Evolutionary conservation across 1,140 invertebrate genomes (phyloP), one percentile per base, ranked within the genome.

Genomic region (Helicoverpa zea): DNA sequence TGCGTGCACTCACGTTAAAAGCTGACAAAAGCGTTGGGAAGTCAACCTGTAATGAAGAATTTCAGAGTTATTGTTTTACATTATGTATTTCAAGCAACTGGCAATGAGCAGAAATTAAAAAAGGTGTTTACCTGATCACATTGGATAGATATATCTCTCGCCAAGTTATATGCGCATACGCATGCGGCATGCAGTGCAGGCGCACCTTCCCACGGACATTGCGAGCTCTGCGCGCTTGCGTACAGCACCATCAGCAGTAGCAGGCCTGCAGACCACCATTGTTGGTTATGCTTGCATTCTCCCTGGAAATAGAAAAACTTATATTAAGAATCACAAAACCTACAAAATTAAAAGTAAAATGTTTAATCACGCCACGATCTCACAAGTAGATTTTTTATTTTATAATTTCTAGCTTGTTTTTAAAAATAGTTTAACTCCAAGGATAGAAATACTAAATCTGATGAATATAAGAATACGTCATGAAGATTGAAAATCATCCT

Each of bases 181-280:
- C 98, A 99, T 11, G 98, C 96, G n/a, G 97, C 96, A 87, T 98
- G 98, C 58, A 99, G 96, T 9, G 95, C 92, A 18, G 96, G 94
- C 82, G 96, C 95, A 43, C 96, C 95, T 80, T 97, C 97, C 98
- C 98, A 99, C 0, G 98, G 98, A 93, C 98, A 99, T 89, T 98
- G 97, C 3, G 96, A 97, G 51, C 78, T 79, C 89, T 98, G 97
- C 2, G 96, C 97, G 51, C 78, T 79, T 9, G 86, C 82, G 43
- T 66, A 74, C 54, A 81, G 84, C 75, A 89, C 51, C 73, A 79
- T 78, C 64, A 86, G 72, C 35, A 91, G 70, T 14, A 92, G 51
- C 43, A 90, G 73, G 43, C 83, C 75, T 61, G 81, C 73, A 78
- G 87, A 61, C 85, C 87, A 74, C 23, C 49, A 89, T 61, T 75